Evolutionary conservation across 2,113 vertebrate genomes (phyloP), one percentile per base, ranked within the genome.

Genomic region (Oreocharis arfaki): DNA sequence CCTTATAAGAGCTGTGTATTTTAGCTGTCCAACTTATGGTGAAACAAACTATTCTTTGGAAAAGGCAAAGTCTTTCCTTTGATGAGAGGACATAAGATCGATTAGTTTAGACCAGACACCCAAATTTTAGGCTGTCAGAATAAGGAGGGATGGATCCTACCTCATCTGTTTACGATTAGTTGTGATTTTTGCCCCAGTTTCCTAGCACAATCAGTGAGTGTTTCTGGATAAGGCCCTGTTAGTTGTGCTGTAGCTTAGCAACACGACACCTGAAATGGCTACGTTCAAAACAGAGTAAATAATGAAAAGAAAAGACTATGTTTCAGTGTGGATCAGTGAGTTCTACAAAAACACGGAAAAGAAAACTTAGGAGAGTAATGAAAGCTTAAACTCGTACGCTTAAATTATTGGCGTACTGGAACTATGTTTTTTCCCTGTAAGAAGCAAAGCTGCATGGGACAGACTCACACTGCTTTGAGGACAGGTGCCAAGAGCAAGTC

Each of bases 401-500:
- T 60, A 44, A 87, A 53, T 88, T 69, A 87, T 84, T 81, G 47
- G 4, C 93, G 47, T 63, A 30, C 76, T 65, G 53, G 60, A 87
- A 61, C 37, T 47, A 19, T 5, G 50, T 13, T 89, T 70, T 56
- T 21, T 50, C 75, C 32, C 16, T 78, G 89, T 67, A 39, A 76
- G 79, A 80, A 59, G 10, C 11, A 24, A 70, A 68, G 56, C 92
- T 10, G 50, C 22, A 6, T 50, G 37, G 71, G 56, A 49, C 47
- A 78, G 89, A 24, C 41, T 96, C 63, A 35, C 15, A 20, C 35
- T 63, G 81, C 26, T 52, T 64, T 60, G 67, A 42, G 60, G 8
- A 22, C 70, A 18, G 70, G 53, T 83, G 96, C 96, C 97, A 96
- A 95, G 74, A 76, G 91, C 89, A 93, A 90, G 85, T 84, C 95